A percentile compares a stretch with the other conserved stretches of the same genome.
These are phyloP conservation scores for Epinotia brunnichana DNA, from an alignment of 2,888 invertebrate genomes.

Conservation along the genomic window DNA sequence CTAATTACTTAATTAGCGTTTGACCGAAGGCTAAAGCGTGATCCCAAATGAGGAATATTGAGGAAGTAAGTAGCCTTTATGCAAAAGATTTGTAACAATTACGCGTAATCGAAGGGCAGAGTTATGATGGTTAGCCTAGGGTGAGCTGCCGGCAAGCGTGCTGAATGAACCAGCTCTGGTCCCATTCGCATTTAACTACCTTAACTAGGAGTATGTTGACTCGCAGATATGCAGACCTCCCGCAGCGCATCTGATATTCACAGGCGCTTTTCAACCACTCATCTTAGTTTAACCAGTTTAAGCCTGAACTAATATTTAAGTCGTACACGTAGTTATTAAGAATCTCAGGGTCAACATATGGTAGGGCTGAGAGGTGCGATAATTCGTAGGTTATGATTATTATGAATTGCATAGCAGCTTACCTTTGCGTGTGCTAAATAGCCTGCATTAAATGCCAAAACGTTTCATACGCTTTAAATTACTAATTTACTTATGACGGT, in stretches of 20 bases:
- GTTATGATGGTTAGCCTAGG: background rate
- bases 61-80: no score
- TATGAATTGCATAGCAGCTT: background rate
- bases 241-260: background rate
- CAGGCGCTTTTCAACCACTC: background rate
- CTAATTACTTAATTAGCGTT: no score
- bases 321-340: background rate
- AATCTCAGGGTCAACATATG: background rate
- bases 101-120: no score
- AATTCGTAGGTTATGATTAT: background rate
- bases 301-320: background rate
- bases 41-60: no score
- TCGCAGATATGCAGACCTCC: background rate
- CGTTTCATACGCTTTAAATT: background rate
- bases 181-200: background rate
- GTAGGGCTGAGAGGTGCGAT: background rate
- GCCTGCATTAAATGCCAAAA: background rate
- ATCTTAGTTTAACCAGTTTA: background rate
- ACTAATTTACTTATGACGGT: background rate
- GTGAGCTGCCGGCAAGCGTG: background rate
- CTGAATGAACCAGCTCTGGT: background rate
- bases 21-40: no score
- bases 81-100: no score
- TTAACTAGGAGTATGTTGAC: background rate
- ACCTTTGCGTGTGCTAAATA: constrained; percentile 21